phyloP scores from a whole-genome alignment of 1,140 invertebrate genomes.

The Gerris buenoi region DNA sequence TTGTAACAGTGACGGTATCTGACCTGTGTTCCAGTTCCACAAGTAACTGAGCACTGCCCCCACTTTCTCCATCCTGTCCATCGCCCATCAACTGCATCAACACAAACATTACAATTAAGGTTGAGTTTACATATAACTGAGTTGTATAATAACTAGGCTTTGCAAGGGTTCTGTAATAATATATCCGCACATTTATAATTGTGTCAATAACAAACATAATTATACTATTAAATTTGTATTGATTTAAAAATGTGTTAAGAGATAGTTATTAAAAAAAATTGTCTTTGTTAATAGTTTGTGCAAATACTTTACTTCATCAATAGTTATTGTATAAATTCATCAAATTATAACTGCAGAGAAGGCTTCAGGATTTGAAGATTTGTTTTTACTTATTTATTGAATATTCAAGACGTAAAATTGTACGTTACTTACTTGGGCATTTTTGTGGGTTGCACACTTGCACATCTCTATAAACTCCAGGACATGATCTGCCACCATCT shows the following conservation, averaged over 20 bases:
- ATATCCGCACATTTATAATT: background rate
- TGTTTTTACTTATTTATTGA: too few relatives aligned
- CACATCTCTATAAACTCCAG: constrained; percentile 33
- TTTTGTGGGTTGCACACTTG: constrained; percentile 40
- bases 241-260: background rate
- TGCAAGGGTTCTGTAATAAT: background rate
- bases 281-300: too few relatives aligned
- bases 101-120: background rate
- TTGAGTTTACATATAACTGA: background rate
- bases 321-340: too few relatives aligned
- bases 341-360: too few relatives aligned
- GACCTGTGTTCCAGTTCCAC: constrained; percentile 14
- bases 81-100: constrained; percentile 1
- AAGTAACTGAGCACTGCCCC: constrained; percentile 14
- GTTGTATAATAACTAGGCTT: background rate
- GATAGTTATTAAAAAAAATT: background rate
- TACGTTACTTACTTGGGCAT: constrained; percentile 14
- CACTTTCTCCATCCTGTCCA: constrained; percentile 17
- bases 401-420: too few relatives aligned
- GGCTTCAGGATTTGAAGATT: too few relatives aligned
- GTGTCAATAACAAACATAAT: background rate
- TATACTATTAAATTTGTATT: background rate
- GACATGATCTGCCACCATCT: constrained; percentile 42
- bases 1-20: constrained; percentile 22
- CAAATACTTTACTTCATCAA: too few relatives aligned